A percentile compares a stretch with the other conserved stretches of the same genome.
These are phyloP conservation scores for Harpagifer antarcticus DNA, from an alignment of 2,797 vertebrate genomes.

Conservation along the genomic window DNA sequence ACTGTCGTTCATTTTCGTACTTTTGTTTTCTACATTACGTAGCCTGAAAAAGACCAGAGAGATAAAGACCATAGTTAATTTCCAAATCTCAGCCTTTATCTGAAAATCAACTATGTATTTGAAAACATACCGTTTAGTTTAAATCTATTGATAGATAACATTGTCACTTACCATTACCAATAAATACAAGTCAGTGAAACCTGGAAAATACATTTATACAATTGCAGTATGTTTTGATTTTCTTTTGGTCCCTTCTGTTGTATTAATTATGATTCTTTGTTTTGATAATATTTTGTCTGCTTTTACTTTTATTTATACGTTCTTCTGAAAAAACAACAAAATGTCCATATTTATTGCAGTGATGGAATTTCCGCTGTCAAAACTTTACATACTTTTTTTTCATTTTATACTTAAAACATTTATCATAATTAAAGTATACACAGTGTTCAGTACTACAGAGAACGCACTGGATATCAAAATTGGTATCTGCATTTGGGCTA, in stretches of 20 bases:
- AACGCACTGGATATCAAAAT: slow-evolving; percentile 78
- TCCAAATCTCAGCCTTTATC: not conserved
- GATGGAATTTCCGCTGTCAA: slow-evolving; percentile 72
- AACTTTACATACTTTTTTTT: slow-evolving; percentile 67
- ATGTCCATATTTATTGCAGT: slow-evolving; percentile 80
- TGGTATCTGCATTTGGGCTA: slow-evolving; percentile 30
- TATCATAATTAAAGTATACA: slow-evolving; percentile 69
- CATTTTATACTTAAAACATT: slow-evolving; percentile 68
- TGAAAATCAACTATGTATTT: not conserved
- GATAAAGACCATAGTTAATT: not conserved
- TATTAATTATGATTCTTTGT: not conserved
- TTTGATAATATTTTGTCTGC: not conserved
- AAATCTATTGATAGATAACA: not conserved
- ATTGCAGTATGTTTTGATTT: not conserved
- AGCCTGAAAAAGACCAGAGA: not conserved
- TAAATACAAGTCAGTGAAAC: not conserved
- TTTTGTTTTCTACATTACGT: not conserved
- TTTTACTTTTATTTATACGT: not conserved
- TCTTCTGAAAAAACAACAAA: slow-evolving; percentile 40
- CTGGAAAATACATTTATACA: not conserved
- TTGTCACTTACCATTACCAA: not conserved
- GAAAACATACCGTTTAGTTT: not conserved
- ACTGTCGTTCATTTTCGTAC: not conserved
- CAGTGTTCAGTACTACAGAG: slow-evolving; percentile 73
- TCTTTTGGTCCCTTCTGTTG: not conserved